Percentiles rank a stretch among this genome's conserved stretches.
These are phyloP conservation scores for Akabosia matsudoensis DNA, from an alignment of 1,140 invertebrate genomes.

Conservation along the genomic window DNA sequence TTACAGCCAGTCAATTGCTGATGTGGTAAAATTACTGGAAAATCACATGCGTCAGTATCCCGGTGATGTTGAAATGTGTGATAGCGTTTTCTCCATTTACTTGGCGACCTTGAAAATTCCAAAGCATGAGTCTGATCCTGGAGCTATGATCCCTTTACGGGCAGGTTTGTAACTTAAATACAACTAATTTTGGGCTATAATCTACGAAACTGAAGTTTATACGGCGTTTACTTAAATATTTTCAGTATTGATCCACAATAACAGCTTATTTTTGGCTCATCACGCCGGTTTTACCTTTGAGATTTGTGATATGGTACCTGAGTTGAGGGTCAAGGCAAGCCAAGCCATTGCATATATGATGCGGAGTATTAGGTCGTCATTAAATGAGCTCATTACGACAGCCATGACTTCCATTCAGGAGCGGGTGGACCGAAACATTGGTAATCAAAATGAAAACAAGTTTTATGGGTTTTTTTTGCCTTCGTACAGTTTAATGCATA, in stretches of 20 bases:
- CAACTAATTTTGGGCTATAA: slow-evolving; percentile 1
- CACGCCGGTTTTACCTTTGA: slow-evolving; percentile 65
- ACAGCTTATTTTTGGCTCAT: slow-evolving; percentile 83
- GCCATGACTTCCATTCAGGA: slow-evolving; percentile 68
- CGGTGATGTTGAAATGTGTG: slow-evolving; percentile 26
- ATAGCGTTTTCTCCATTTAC: slow-evolving; percentile 32
- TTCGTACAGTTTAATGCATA: background rate
- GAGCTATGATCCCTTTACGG: slow-evolving; percentile 54
- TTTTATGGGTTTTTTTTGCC: background rate
- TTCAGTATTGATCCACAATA: slow-evolving; percentile 86
- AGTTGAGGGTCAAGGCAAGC: slow-evolving; percentile 52
- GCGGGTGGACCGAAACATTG: slow-evolving; percentile 66
- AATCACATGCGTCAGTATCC: slow-evolving; percentile 31
- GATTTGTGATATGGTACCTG: slow-evolving; percentile 55
- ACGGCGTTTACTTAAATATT: background rate
- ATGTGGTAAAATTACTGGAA: slow-evolving; percentile 33
- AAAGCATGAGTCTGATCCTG: slow-evolving; percentile 67
- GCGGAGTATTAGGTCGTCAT: slow-evolving; percentile 63
- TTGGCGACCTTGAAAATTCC: slow-evolving; percentile 48
- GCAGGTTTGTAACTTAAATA: slow-evolving; percentile 34
- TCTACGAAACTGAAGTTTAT: slow-evolving; percentile 6
- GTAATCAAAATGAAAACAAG: slow-evolving; percentile 51
- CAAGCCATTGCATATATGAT: slow-evolving; percentile 62
- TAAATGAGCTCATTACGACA: slow-evolving; percentile 66
- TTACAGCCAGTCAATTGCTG: slow-evolving; percentile 36